phyloP scores from a whole-genome alignment of 2,888 invertebrate species.

The Melanchra persicariae region DNA sequence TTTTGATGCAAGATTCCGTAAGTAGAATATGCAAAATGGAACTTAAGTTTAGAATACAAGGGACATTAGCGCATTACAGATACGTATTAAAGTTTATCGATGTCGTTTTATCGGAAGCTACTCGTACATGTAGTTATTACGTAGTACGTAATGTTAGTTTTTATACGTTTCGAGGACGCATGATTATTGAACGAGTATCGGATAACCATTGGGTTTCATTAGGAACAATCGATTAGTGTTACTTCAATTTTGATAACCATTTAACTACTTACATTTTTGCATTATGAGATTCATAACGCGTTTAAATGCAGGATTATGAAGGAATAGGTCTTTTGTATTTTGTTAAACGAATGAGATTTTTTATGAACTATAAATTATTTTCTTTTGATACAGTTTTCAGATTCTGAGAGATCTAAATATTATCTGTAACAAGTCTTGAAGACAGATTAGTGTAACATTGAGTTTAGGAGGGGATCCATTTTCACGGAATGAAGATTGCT shows the following conservation, averaged over 20 bases:
- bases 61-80: slow-evolving; percentile 43
- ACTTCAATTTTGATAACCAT: slow-evolving; percentile 41
- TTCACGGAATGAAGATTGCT: slow-evolving; percentile 33
- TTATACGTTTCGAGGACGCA: slow-evolving; percentile 74
- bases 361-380: slow-evolving; percentile 9
- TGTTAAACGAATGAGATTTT: slow-evolving; percentile 3
- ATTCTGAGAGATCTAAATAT: slow-evolving; percentile 51
- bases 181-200: slow-evolving; percentile 65
- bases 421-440: slow-evolving; percentile 36
- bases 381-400: slow-evolving; percentile 38
- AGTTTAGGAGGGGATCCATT: slow-evolving; percentile 39
- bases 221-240: slow-evolving; percentile 57
- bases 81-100: slow-evolving; percentile 61
- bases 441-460: slow-evolving; percentile 31
- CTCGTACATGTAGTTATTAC: slow-evolving; percentile 61
- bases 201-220: slow-evolving; percentile 60
- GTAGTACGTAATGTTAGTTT: slow-evolving; percentile 67
- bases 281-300: slow-evolving; percentile 11
- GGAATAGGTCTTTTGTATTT: slow-evolving; percentile 2
- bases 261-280: slow-evolving; percentile 21
- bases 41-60: slow-evolving; percentile 33
- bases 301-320: slow-evolving; percentile 5
- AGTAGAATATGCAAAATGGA: slow-evolving; percentile 18
- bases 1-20: slow-evolving; percentile 30
- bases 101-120: slow-evolving; percentile 73